Evolutionary conservation across 53 echinoderm and acorn worm genomes (phyloP).

Genomic region (Crossaster papposus): DNA sequence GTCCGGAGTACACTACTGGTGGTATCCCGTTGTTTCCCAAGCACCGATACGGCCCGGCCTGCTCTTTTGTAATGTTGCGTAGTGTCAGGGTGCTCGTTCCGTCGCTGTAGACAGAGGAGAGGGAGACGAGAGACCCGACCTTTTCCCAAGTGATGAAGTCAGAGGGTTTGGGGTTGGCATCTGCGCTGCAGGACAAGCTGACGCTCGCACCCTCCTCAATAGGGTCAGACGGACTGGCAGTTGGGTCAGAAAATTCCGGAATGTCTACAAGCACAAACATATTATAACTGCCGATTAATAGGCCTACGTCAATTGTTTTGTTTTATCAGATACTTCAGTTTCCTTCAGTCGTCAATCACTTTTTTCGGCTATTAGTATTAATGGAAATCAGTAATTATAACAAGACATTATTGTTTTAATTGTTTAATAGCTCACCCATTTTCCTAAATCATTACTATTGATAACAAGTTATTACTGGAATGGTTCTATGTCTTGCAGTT

Average conservation of each 20-base stretch:
- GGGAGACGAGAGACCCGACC: neutral
- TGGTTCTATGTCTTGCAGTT: too few relatives aligned
- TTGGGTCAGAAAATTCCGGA: neutral
- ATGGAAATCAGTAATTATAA: too few relatives aligned
- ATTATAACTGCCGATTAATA: too few relatives aligned
- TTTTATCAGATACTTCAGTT: too few relatives aligned
- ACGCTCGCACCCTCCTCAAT: conserved; percentile 44
- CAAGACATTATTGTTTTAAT: too few relatives aligned
- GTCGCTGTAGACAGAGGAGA: conserved; percentile 2
- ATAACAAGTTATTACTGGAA: too few relatives aligned
- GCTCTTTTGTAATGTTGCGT: neutral
- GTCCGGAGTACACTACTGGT: neutral
- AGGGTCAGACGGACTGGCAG: neutral
- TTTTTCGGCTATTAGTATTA: too few relatives aligned
- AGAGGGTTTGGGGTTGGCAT: conserved; percentile 37
- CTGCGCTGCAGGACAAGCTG: conserved; percentile 38
- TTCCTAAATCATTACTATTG: too few relatives aligned
- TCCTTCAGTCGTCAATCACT: too few relatives aligned
- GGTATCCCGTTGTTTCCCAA: conserved; percentile 26
- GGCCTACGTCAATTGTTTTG: too few relatives aligned
- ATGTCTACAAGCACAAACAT: neutral
- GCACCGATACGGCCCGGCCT: conserved; percentile 28
- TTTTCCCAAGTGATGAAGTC: conserved; percentile 36
- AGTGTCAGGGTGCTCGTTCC: conserved; percentile 29
- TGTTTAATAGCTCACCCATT: too few relatives aligned